Conservation (phyloP, 2,888 invertebrate genomes). For the Orthonychiurus folsomi region DNA sequence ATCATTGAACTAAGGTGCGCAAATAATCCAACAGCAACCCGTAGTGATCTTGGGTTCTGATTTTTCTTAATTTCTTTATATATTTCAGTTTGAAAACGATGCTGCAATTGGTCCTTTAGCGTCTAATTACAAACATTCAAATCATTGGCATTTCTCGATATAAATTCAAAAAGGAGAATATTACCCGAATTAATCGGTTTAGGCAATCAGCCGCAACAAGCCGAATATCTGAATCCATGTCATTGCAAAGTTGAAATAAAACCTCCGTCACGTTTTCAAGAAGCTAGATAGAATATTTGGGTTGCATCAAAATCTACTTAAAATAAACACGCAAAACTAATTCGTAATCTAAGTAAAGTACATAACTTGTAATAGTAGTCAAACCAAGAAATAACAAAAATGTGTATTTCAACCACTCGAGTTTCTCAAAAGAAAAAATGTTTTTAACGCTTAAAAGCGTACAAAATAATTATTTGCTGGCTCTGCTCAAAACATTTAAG, state of each 20-base stretch:
- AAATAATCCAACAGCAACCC: conserved; percentile 55
- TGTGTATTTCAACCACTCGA: conserved; percentile 44
- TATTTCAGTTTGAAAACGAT: conserved; percentile 67
- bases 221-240: conserved; percentile 65
- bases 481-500: background rate
- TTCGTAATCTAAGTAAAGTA: no score
- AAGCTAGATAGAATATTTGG: conserved; percentile 45
- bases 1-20: conserved; percentile 34
- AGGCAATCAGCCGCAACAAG: conserved; percentile 74
- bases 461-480: no score
- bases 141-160: no score
- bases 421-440: no score
- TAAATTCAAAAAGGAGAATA: conserved; percentile 15
- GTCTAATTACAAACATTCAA: conserved; percentile 45
- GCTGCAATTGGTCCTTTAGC: conserved; percentile 58
- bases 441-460: no score
- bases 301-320: conserved; percentile 4
- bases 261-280: conserved; percentile 63
- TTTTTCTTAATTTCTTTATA: conserved; percentile 75
- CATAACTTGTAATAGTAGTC: no score
- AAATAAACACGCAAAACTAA: no score
- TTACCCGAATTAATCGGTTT: conserved; percentile 63
- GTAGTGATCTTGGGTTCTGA: conserved; percentile 58
- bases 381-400: conserved; percentile 39
- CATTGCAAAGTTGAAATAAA: conserved; percentile 62